Evolutionary conservation across 1,140 invertebrate genomes (phyloP), one percentile per base, ranked within the genome.

Genomic region (Drosophila micromelanica): DNA sequence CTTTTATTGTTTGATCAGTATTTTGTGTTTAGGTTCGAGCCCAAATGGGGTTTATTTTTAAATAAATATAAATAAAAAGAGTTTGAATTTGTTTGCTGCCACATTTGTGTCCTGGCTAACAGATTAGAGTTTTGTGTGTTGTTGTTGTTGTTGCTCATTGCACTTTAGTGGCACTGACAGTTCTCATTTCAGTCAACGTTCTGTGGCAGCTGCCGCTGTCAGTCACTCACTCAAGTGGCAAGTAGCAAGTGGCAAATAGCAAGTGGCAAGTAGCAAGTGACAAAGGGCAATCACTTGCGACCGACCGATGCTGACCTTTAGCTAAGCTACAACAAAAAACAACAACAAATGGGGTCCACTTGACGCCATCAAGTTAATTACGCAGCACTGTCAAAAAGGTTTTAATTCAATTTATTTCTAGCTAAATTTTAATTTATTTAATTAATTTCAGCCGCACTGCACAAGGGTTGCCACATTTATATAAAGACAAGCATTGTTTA

Each of bases 361-460:
- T 51, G 56, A 43, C 42, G 45, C 38, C 62, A 57, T 52, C 37
- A 65, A 76, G 69, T 80, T 85, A 86, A 85, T 85, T 80, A 77
- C 74, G 48, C 11, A 69, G 61, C 73, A 73, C 68, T 78, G 42
- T 69, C 64, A 69, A 78, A 68, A 78, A 78, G 70, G 60, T 82
- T 87, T 61, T 60, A 87, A 76, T 67, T 68, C 76, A 78, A 79
- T 74, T 86, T 78, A 70, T 51, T 60, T 67, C 70, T 64, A 64
- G 65, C 67, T 55, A 63, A 67, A 86, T 79, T 89, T 70, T 89
- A 86, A 89, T 87, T 87, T 79, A 82, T 87, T 76, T 82, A 79
- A 87, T 87, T 87, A 82, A 76, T 82, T 70, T 62, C 48, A 51
- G 49, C 45, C 20, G 55, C 55, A 30, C 12, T 12, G 6, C 8